Evolutionary conservation across 2,888 invertebrate genomes (phyloP).

Genomic region (Lepidocyrtinus sp.): DNA sequence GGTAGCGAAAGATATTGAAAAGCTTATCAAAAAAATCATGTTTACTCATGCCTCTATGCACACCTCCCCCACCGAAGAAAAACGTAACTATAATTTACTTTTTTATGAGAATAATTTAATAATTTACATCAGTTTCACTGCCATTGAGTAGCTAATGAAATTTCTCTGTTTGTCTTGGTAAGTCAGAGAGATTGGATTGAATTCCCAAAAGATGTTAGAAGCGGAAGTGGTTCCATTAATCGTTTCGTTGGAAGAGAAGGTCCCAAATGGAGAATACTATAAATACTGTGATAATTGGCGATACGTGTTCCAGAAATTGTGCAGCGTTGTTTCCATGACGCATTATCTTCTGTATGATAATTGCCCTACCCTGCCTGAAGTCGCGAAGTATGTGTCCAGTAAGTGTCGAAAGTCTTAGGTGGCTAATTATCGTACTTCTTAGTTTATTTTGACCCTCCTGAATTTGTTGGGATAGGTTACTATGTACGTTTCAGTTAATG

Average conservation of each 20-base stretch:
- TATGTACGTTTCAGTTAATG: neutral
- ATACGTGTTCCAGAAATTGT: conserved; percentile 84
- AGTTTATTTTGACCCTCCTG: neutral
- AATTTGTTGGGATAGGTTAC: no score
- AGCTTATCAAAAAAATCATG: conserved; percentile 83
- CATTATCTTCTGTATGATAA: conserved; percentile 86
- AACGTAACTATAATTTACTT: conserved; percentile 10
- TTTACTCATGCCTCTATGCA: conserved; percentile 88
- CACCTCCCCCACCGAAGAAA: conserved; percentile 73
- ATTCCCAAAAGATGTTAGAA: neutral
- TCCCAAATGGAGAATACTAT: conserved; percentile 87
- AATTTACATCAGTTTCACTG: neutral
- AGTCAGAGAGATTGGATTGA: conserved; percentile 18
- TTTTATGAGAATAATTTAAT: neutral
- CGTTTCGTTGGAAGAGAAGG: conserved; percentile 77
- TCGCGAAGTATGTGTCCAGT: conserved; percentile 86
- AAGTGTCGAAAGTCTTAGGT: conserved; percentile 71
- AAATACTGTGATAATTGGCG: conserved; percentile 92
- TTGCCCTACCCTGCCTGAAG: conserved; percentile 82
- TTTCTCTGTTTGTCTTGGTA: neutral
- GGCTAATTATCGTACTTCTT: neutral
- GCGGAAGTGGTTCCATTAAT: neutral
- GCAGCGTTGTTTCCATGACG: conserved; percentile 83
- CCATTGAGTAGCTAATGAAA: neutral
- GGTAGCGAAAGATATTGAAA: conserved; percentile 84